Evolutionary conservation across 2,888 invertebrate species (phyloP).

Genomic region (Rhyacophila evoluta): DNA sequence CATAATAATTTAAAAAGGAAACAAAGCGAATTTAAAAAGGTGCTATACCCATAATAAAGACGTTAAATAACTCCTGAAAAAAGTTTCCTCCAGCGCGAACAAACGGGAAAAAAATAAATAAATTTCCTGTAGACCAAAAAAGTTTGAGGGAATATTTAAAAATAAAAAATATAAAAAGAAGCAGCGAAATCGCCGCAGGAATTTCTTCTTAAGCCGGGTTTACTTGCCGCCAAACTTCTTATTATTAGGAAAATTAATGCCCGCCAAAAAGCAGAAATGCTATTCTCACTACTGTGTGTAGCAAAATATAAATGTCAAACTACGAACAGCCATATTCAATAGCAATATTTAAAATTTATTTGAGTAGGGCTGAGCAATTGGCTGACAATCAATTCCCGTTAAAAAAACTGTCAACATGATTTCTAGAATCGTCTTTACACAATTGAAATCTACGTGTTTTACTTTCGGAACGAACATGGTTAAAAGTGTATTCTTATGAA

Average conservation of each 20-base stretch:
- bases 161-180: too few species aligned
- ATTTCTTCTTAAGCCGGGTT: background rate
- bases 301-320: too few species aligned
- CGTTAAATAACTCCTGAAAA: slow-evolving; percentile 12
- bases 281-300: too few species aligned
- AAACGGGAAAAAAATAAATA: slow-evolving; percentile 11
- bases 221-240: background rate
- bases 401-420: too few species aligned
- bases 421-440: too few species aligned
- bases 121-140: slow-evolving; percentile 12
- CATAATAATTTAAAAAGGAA: slow-evolving; percentile 21
- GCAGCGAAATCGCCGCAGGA: slow-evolving; percentile 3
- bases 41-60: slow-evolving; percentile 17
- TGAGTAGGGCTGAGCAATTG: too few species aligned
- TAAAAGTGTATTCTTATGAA: too few species aligned
- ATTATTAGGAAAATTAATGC: background rate
- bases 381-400: too few species aligned
- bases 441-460: too few species aligned
- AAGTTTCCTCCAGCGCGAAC: background rate
- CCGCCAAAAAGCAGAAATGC: background rate
- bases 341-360: too few species aligned
- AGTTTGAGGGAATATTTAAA: slow-evolving; percentile 5
- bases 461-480: too few species aligned
- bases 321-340: too few species aligned
- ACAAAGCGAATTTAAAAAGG: slow-evolving; percentile 24